Evolutionary conservation across 2,113 vertebrate species (phyloP), one percentile per base, ranked within the genome.

Genomic region (Phaethon lepturus): DNA sequence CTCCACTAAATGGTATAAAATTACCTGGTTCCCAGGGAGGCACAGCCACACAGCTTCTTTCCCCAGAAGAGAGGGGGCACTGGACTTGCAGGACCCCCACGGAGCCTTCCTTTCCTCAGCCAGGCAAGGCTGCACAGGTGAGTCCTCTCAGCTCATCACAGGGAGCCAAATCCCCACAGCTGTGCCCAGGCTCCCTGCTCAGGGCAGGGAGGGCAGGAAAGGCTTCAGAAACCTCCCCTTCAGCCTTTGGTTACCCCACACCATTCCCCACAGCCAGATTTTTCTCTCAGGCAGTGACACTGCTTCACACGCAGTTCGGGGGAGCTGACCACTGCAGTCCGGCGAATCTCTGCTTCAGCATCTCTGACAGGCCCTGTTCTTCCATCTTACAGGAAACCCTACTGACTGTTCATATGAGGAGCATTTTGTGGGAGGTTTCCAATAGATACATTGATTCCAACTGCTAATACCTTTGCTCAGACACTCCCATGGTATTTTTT

Each of bases 1-100:
- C 2, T 10, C 23, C 15, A 0, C 5, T 3, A 12, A 22, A 9
- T 4, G 2, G 28, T 5, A 2, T 19, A 0, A 12, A 6, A 13
- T 13, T 5, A 22, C 40, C 40, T 2, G 7, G 26, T 7, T 38
- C 14, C n/a, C 52, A 4, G 26, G 14, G 38, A 11, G 42, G n/a
- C 42, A 9, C 35, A 3, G 17, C 13, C 49, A 11, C 45, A 4
- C 47, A 13, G 49, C 60, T n/a, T 2, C 52, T 38, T 24, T 42
- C 53, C 18, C 2, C 0, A 17, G 45, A n/a, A 20, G 31, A 15
- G 26, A 16, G 16, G 24, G 5, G 19, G 4, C 33, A 9, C 55
- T 1, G 7, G 20, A 3, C 45, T 38, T 10, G 8, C 11, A 6
- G 12, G 17, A 11, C 28, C 38, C 33, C 12, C 45, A 0, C 26